A percentile compares a stretch with the other conserved stretches of the same genome.
phyloP scores from a whole-genome alignment of 2,888 invertebrate species.

The Aethes cnicana region DNA sequence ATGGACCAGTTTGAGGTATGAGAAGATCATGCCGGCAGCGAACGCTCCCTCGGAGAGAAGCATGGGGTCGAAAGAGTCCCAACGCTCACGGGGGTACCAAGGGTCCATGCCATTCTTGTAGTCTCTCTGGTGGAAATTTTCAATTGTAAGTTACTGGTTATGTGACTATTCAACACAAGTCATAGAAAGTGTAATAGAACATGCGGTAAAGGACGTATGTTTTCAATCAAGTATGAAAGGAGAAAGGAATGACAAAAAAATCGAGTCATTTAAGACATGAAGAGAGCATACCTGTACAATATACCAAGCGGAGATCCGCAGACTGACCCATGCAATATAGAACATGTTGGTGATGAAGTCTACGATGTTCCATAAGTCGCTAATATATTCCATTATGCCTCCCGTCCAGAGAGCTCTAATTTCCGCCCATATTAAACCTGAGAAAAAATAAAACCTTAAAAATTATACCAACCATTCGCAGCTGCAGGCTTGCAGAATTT shows the following conservation, averaged over 20 bases:
- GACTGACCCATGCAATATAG: constrained; percentile 95
- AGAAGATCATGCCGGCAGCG: constrained; percentile 98
- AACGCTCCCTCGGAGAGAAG: constrained; percentile 96
- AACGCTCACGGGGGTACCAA: constrained; percentile 93
- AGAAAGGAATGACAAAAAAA: no score
- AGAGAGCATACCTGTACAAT: constrained; percentile 95
- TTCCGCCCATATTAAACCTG: constrained; percentile 97
- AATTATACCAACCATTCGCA: no score
- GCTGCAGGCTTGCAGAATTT: no score
- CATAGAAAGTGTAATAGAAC: no score
- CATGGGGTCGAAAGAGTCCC: constrained; percentile 98
- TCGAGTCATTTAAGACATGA: no score
- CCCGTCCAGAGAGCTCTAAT: constrained; percentile 94
- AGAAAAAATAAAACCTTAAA: constrained; percentile 41
- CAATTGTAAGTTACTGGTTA: not conserved
- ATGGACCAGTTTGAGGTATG: constrained; percentile 96
- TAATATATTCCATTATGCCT: constrained; percentile 94
- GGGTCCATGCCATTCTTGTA: constrained; percentile 87
- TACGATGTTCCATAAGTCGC: constrained; percentile 98
- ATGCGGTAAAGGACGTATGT: no score
- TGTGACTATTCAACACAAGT: no score
- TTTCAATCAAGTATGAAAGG: no score
- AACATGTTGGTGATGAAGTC: constrained; percentile 98
- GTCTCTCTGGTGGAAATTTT: constrained; percentile 81
- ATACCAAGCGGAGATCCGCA: constrained; percentile 94